Conservation (phyloP, 1,140 invertebrate species). For the Triops longicaudatus region DNA sequence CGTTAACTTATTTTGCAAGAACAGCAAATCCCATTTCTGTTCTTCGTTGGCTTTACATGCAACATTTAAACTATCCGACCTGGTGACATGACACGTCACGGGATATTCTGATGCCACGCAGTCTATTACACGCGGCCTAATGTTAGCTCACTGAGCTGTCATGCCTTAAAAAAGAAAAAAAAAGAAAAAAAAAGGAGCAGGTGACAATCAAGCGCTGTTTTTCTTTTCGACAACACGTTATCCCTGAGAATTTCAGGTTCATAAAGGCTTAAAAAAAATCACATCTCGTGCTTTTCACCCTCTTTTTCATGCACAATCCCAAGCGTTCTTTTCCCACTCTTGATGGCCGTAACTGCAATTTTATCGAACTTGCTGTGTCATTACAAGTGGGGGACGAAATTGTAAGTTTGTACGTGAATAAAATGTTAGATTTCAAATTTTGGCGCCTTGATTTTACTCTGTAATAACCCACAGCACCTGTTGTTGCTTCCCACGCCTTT, state of each 20-base stretch:
- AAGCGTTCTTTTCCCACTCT: background rate
- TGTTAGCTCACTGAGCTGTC: no score
- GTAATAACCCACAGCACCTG: background rate
- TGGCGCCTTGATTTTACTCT: background rate
- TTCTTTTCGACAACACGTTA: background rate
- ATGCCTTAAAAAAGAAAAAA: no score
- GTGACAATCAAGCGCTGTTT: background rate
- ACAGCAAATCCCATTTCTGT: no score
- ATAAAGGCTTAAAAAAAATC: background rate
- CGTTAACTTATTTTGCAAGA: no score
- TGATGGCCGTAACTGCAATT: background rate
- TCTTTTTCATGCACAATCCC: background rate
- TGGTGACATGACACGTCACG: background rate
- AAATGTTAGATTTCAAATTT: background rate
- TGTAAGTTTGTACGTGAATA: background rate
- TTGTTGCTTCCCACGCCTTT: constrained; percentile 6
- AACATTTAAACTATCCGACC: background rate
- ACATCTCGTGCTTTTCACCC: background rate
- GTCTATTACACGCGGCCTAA: background rate
- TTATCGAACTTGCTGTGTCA: background rate
- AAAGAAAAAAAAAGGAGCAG: no score
- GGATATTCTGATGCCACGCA: background rate
- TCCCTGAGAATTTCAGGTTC: background rate
- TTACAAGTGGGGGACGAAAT: background rate
- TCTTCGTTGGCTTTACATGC: background rate